Evolutionary conservation across 1,140 invertebrate species (phyloP), one percentile per base, ranked within the genome.

Genomic region (Piezodorus guildinii): DNA sequence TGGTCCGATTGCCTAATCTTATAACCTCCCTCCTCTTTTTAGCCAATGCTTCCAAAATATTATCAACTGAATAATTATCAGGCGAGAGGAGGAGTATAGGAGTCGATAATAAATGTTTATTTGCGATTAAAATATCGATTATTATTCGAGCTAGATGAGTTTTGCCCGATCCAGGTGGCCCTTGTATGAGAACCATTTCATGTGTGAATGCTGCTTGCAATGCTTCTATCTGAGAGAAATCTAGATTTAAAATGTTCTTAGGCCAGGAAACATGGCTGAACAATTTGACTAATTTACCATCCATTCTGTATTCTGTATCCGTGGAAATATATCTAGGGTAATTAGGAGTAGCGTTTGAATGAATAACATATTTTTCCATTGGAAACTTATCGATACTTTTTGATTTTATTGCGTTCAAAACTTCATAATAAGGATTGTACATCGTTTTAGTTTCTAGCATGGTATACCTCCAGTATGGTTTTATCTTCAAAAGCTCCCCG

Each of bases 1-100:
- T 81, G 1, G 83, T 84, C 73, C 86, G 81, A 5, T 82, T 81
- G 3, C 91, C 90, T 66, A 93, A 79, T 30, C 90, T 78, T 12
- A 88, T 75, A 60, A 92, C 76, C 19, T 79, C 75, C 0, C 75
- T 45, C 2, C 81, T 84, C 2, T 77, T 72, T 21, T 72, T 62
- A 9, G 81, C 70, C 12, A 88, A 77, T 23, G 83, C 85, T 73
- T 90, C 83, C 16, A 94, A 73, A 76, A 94, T 92, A 72, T 94
- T 88, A 77, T 94, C 91, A 3, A 94, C 72, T 1, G 91, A 90
- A 74, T 93, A 88, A 72, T 94, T 94, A 0, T 89, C 93, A 68
- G 85, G 90, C 70, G 88, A 90, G 17, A 94, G 81, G 12, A 94
- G 77, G 2, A 94, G 72, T 62, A 94, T 84, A 4, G 86, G 84